phyloP scores from a whole-genome alignment of 92 coral and sea anemone species.

The Palythoa heliodiscus region DNA sequence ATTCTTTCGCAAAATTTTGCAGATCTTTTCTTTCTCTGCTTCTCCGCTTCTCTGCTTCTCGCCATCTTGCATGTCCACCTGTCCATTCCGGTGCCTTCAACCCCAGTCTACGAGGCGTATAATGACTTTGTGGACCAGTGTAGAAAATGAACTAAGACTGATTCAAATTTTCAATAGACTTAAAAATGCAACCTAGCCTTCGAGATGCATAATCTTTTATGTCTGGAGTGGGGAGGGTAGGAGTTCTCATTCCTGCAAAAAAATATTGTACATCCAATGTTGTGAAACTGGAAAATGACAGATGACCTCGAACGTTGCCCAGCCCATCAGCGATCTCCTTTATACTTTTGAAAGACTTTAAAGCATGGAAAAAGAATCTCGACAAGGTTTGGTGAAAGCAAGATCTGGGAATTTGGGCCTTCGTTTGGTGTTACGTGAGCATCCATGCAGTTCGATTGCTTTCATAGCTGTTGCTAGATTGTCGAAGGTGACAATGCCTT shows the following conservation, averaged over 20 bases:
- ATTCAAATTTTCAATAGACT: neutral
- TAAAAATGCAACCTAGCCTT: neutral
- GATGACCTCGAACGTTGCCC: neutral
- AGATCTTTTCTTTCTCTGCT: neutral
- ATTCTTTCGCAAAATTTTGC: neutral
- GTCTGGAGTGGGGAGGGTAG: neutral
- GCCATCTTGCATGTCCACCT: neutral
- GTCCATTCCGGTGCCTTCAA: neutral
- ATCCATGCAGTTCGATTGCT: no score
- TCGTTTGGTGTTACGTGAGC: neutral
- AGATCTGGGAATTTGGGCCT: neutral
- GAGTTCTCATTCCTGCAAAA: constrained; percentile 6
- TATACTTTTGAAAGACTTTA: neutral
- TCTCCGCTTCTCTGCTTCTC: neutral
- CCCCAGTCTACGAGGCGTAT: neutral
- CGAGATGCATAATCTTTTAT: neutral
- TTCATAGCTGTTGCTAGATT: no score
- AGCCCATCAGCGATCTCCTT: neutral
- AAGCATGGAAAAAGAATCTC: neutral
- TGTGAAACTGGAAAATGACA: constrained; percentile 10
- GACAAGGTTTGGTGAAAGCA: neutral
- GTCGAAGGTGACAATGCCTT: no score
- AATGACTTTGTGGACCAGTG: neutral
- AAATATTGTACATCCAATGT: constrained; percentile 15
- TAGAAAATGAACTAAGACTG: constrained; percentile 5